phyloP scores from a whole-genome alignment of 2,888 invertebrate species.

The Sinelater perroti region DNA sequence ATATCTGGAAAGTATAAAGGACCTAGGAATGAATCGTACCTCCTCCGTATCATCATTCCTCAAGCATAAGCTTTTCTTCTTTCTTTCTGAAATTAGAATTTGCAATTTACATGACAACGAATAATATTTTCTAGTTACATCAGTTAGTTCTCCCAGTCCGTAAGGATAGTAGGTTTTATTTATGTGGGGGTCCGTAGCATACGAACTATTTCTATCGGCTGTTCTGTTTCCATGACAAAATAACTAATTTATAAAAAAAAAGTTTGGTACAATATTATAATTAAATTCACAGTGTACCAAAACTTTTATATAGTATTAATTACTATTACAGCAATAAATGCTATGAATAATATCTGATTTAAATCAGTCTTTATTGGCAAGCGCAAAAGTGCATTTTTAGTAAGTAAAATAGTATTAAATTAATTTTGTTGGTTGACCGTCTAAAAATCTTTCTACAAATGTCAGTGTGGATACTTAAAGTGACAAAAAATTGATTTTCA shows the following conservation, averaged over 20 bases:
- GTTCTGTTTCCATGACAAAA: slow-evolving; percentile 81
- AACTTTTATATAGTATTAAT: no score
- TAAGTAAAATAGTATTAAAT: no score
- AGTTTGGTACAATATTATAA: no score
- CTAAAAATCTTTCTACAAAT: no score
- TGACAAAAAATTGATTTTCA: no score
- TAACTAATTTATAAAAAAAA: slow-evolving; percentile 65
- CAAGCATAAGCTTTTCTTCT: slow-evolving; percentile 69
- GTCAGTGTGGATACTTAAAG: no score
- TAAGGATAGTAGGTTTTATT: slow-evolving; percentile 73
- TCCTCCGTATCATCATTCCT: slow-evolving; percentile 68
- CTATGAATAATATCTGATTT: no score
- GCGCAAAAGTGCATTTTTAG: no score
- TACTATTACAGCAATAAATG: no score
- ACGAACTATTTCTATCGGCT: slow-evolving; percentile 66
- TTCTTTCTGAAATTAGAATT: slow-evolving; percentile 58
- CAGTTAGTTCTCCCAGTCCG: slow-evolving; percentile 80
- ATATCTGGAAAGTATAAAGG: slow-evolving; percentile 66
- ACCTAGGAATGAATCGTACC: slow-evolving; percentile 69
- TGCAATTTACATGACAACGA: not conserved
- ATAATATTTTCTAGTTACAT: slow-evolving; percentile 62
- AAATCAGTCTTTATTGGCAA: no score
- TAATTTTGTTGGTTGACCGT: no score
- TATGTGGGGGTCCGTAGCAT: slow-evolving; percentile 72
- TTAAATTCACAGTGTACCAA: no score